Conservation (phyloP, 2,797 vertebrate genomes). For the Alauda arvensis region DNA sequence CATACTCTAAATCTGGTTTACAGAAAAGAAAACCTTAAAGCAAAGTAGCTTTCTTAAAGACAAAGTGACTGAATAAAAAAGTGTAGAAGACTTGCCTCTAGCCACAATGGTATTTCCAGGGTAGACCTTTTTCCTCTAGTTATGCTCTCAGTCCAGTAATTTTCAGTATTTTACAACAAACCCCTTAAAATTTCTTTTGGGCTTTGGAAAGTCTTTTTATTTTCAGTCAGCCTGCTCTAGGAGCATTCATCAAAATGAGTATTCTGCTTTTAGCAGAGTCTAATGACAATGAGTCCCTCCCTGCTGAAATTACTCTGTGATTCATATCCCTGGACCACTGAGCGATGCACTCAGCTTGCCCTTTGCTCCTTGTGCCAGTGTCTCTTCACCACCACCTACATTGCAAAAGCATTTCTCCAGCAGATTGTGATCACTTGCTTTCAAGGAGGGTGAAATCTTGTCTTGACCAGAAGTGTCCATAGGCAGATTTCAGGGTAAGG, state of each 20-base stretch:
- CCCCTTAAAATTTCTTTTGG: neutral
- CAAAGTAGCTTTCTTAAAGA: neutral
- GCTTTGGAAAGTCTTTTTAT: neutral
- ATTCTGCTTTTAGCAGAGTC: neutral
- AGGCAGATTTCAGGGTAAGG: neutral
- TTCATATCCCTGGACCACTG: neutral
- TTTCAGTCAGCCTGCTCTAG: neutral
- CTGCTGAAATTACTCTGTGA: neutral
- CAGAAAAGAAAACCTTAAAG: neutral
- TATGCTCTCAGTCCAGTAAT: neutral
- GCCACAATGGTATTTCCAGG: neutral
- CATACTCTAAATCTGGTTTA: neutral
- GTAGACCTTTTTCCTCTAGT: neutral
- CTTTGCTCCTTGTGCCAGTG: neutral
- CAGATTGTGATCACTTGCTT: neutral
- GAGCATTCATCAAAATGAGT: neutral
- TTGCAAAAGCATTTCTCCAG: neutral
- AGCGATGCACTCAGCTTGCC: accelerated
- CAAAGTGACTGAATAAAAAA: neutral
- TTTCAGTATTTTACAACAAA: neutral
- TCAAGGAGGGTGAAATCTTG: neutral
- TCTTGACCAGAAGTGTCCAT: neutral
- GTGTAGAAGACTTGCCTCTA: neutral
- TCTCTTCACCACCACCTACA: neutral
- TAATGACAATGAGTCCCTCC: neutral